Conservation (phyloP, 2,888 invertebrate species). For the Eilema sororculum region DNA sequence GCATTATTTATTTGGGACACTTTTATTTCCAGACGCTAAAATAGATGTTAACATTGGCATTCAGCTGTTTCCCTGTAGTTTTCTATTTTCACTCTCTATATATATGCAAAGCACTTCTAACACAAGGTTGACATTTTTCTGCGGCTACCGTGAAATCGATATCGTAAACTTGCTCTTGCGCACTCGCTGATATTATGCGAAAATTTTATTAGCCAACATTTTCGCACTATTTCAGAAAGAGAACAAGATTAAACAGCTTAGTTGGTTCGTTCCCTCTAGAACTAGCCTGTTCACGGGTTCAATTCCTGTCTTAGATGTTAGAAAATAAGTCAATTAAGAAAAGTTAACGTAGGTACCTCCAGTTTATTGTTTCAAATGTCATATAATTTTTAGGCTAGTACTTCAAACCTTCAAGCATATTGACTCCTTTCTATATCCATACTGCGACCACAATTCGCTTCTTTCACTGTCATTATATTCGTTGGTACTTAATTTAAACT, state of each 20-base stretch:
- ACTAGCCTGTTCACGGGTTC: background rate
- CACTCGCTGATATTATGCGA: background rate
- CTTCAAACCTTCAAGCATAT: no score
- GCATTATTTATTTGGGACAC: constrained; percentile 35
- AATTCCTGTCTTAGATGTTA: no score
- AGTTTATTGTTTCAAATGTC: no score
- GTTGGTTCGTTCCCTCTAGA: constrained; percentile 31
- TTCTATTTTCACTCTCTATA: constrained; percentile 79
- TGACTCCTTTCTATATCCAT: no score
- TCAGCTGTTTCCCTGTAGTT: constrained; percentile 77
- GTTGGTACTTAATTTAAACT: no score
- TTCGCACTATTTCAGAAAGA: no score
- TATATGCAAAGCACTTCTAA: constrained; percentile 68
- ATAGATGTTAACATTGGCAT: constrained; percentile 83
- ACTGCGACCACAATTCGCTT: no score
- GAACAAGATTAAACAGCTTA: background rate
- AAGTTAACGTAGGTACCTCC: no score
- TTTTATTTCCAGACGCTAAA: constrained; percentile 64
- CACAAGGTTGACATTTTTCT: constrained; percentile 75
- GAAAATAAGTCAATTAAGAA: no score
- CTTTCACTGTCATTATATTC: no score
- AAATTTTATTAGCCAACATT: background rate
- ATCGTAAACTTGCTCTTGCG: constrained; percentile 48
- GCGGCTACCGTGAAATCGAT: constrained; percentile 56
- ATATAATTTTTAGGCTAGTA: no score